Conservation (phyloP, 2,888 invertebrate species). For the Polymixis lichenea region DNA sequence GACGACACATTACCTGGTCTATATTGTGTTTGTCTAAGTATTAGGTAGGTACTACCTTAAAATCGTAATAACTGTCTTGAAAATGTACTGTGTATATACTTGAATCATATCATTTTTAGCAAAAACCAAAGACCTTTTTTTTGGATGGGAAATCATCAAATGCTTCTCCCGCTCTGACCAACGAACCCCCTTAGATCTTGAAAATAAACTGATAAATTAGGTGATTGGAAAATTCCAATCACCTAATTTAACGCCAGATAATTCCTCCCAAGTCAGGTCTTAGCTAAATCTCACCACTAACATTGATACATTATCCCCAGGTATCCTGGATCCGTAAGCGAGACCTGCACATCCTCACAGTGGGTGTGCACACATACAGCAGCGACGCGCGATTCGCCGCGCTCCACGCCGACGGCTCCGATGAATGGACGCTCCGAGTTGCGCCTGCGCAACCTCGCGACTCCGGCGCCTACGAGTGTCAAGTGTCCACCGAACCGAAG, state of each 20-base stretch:
- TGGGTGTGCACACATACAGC: slow-evolving; percentile 92
- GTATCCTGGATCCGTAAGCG: slow-evolving; percentile 96
- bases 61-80: background rate
- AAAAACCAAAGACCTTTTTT: too few relatives aligned
- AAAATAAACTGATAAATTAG: too few relatives aligned
- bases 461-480: slow-evolving; percentile 97
- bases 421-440: slow-evolving; percentile 92
- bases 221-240: too few relatives aligned
- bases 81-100: background rate
- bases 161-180: too few relatives aligned
- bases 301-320: slow-evolving; percentile 79
- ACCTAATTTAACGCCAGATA: too few relatives aligned
- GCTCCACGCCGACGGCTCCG: slow-evolving; percentile 91
- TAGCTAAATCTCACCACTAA: background rate
- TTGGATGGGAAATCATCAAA: too few relatives aligned
- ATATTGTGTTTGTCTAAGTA: background rate
- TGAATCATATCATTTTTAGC: background rate
- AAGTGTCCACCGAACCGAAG: slow-evolving; percentile 97
- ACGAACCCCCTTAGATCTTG: background rate
- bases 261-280: background rate
- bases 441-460: slow-evolving; percentile 93
- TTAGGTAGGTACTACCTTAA: background rate
- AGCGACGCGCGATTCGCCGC: slow-evolving; percentile 92
- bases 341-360: slow-evolving; percentile 93
- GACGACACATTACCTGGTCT: too few relatives aligned